These are phyloP conservation scores for Delphinus delphis DNA, from an alignment of 2,113 vertebrate genomes.

Conservation along the genomic window DNA sequence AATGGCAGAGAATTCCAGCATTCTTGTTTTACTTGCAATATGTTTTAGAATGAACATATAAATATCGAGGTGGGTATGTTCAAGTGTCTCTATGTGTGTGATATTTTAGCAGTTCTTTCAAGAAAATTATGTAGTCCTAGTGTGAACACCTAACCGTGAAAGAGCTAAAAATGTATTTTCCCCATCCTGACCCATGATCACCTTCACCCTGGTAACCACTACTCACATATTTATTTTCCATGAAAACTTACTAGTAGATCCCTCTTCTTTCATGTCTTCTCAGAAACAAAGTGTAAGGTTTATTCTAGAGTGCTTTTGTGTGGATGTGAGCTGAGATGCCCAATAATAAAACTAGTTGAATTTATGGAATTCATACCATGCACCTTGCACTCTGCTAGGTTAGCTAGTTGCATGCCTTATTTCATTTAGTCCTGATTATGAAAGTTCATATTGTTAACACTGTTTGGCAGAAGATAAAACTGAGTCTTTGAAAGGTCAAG, in stretches of 20 bases:
- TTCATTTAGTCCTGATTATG: background rate
- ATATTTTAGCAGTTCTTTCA: background rate
- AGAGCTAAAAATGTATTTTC: background rate
- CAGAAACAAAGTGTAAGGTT: background rate
- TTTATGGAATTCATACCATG: background rate
- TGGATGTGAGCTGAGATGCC: background rate
- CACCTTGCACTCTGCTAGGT: background rate
- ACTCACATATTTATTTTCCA: background rate
- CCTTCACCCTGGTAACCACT: background rate
- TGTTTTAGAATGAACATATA: background rate
- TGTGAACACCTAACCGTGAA: background rate
- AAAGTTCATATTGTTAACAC: background rate
- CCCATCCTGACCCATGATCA: background rate
- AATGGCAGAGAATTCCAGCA: background rate
- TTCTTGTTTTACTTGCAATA: background rate
- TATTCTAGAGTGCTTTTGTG: background rate
- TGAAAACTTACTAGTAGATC: background rate
- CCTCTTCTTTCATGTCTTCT: background rate
- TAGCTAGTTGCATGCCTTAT: background rate
- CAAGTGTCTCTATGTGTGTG: background rate
- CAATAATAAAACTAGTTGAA: background rate
- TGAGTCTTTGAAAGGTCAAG: background rate
- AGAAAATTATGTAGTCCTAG: background rate
- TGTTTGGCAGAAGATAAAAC: background rate
- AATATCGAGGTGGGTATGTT: background rate